Evolutionary conservation across 2,888 invertebrate genomes (phyloP), one percentile per base, ranked within the genome.

Genomic region (Vandiemenella viatica): DNA sequence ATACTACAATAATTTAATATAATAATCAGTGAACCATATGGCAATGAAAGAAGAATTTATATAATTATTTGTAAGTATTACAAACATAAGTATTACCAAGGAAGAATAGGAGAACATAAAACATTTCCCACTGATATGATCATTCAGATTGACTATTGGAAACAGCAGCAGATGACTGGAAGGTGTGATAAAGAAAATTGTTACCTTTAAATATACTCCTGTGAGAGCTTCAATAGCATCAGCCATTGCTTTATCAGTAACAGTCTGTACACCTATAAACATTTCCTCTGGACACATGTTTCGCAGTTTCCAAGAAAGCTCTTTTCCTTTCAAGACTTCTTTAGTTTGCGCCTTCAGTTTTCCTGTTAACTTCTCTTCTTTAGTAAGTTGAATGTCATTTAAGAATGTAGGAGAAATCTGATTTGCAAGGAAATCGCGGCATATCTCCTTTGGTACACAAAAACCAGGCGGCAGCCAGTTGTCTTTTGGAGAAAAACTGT

Each of bases 191-290:
- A n/a, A n/a, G n/a, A n/a, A n/a, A n/a, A n/a, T n/a, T n/a, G 46
- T 26, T 8, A 53, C 53, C 49, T 50, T 37, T 5, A 53, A 73
- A 62, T 85, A 85, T 4, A 75, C 77, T 0, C 90, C 89, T 45
- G 92, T 78, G 3, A 95, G 64, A 0, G 92, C 84, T 67, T 95
- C 93, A 2, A 90, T 81, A 53, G 77, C 75, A 66, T 95, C 93
- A 0, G 92, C 84, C 4, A 86, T 66, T 45, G 73, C 66, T 74
- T 89, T 81, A 61, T 80, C 77, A 0, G 69, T 57, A 13, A 79
- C 63, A 13, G 64, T 64, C 54, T 74, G 73, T 22, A 65, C 57
- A 10, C 67, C 66, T 18, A 74, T 62, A 62, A 65, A 73, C 45
- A 61, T 65, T 58, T 66, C 69, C 62, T 67, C 71, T 15, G 56